Evolutionary conservation across 2,888 invertebrate species (phyloP).

Genomic region (Dysmachus trigonus): DNA sequence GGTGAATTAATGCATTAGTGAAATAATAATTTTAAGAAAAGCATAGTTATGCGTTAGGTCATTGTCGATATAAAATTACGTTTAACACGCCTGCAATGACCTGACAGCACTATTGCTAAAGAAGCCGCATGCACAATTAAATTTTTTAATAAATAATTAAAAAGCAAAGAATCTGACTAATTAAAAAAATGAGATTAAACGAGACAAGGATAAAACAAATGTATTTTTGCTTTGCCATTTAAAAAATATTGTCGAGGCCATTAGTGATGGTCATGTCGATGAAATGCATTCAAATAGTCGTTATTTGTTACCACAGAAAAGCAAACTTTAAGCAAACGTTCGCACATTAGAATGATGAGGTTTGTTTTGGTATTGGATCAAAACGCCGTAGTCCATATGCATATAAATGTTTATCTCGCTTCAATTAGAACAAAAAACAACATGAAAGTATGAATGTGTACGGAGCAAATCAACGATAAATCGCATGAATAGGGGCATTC

Average conservation of each 20-base stretch:
- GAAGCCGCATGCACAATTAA: not conserved
- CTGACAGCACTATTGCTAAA: not conserved
- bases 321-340: not conserved
- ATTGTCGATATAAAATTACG: not conserved
- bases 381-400: conserved; percentile 20
- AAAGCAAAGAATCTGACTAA: not conserved
- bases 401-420: not conserved
- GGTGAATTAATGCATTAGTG: not conserved
- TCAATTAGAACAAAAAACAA: conserved; percentile 8
- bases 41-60: not conserved
- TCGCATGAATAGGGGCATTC: conserved; percentile 5
- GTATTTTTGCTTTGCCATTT: not conserved
- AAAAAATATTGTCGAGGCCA: conserved; percentile 60
- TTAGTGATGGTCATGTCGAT: conserved; percentile 61
- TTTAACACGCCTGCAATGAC: not conserved
- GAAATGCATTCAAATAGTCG: conserved; percentile 18
- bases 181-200: not conserved
- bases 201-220: conserved; percentile 1
- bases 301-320: conserved; percentile 11
- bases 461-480: not conserved
- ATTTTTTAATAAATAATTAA: not conserved
- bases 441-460: conserved; percentile 29
- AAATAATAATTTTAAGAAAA: not conserved
- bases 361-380: not conserved
- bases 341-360: conserved; percentile 15